These are phyloP conservation scores for Passer montanus DNA, from an alignment of 2,113 vertebrate species.

Conservation along the genomic window DNA sequence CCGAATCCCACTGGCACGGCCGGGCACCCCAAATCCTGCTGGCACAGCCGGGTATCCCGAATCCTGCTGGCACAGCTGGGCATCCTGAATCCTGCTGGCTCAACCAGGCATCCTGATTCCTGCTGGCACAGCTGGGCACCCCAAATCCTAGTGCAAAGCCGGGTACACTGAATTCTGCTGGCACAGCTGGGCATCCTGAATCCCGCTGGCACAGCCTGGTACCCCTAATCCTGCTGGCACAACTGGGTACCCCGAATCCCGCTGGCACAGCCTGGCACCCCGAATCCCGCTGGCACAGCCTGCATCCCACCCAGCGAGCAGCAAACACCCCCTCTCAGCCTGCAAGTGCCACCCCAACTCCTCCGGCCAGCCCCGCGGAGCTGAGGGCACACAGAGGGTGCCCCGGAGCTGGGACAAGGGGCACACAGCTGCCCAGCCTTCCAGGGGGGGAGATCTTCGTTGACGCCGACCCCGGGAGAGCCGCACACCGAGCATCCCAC, in stretches of 20 bases:
- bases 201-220: no score
- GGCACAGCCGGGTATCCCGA: fast-evolving
- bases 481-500: fast-evolving
- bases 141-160: no score
- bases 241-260: fast-evolving
- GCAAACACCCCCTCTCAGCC: not conserved
- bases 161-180: not conserved
- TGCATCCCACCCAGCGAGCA: not conserved
- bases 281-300: not conserved
- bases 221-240: not conserved
- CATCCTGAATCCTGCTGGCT: not conserved
- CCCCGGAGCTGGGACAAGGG: not conserved
- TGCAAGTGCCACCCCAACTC: not conserved
- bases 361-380: not conserved
- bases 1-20: not conserved
- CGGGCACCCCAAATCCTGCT: no score
- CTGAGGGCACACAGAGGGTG: not conserved
- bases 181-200: not conserved
- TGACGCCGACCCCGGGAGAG: not conserved
- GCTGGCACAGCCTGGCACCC: not conserved
- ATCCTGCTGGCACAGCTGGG: not conserved
- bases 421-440: not conserved
- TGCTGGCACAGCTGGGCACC: not conserved
- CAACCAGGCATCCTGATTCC: not conserved
- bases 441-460: fast-evolving